Conservation (phyloP, 2,888 invertebrate genomes). For the Cylloceria caligata region DNA sequence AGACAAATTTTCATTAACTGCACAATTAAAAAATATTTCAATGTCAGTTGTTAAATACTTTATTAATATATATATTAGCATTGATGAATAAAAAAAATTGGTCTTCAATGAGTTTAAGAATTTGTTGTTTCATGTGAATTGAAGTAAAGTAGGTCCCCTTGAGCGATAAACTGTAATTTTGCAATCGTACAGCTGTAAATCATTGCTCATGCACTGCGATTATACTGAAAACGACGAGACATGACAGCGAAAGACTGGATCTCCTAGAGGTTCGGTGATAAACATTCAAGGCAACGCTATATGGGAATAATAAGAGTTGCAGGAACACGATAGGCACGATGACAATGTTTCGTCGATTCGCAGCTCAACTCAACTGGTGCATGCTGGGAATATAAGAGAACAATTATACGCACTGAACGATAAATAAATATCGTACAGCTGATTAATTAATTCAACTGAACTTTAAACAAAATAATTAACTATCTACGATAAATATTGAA, state of each 20-base stretch:
- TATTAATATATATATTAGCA: no score
- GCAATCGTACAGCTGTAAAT: conserved; percentile 27
- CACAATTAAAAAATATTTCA: no score
- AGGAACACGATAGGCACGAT: conserved; percentile 24
- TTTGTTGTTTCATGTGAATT: background rate
- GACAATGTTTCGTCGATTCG: conserved; percentile 23
- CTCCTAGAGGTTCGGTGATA: conserved; percentile 54
- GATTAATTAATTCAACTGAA: background rate
- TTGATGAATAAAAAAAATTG: background rate
- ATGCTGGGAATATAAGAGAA: conserved; percentile 40
- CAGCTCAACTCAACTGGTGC: conserved; percentile 32
- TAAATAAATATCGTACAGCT: conserved; percentile 5
- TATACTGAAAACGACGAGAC: conserved; percentile 29
- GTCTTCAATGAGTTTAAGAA: background rate
- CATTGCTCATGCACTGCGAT: conserved; percentile 60
- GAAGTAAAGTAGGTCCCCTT: conserved; percentile 18
- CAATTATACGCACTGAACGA: background rate
- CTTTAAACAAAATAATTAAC: background rate
- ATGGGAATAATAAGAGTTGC: conserved; percentile 12
- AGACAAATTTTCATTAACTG: no score
- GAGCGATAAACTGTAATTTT: conserved; percentile 9
- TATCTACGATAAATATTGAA: background rate
- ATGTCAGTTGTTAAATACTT: no score
- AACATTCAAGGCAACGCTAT: conserved; percentile 57
- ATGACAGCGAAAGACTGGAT: conserved; percentile 42